Percentiles rank a stretch among this genome's conserved stretches.
phyloP scores from a whole-genome alignment of 2,888 invertebrate genomes.

The Bruchidius siliquastri region DNA sequence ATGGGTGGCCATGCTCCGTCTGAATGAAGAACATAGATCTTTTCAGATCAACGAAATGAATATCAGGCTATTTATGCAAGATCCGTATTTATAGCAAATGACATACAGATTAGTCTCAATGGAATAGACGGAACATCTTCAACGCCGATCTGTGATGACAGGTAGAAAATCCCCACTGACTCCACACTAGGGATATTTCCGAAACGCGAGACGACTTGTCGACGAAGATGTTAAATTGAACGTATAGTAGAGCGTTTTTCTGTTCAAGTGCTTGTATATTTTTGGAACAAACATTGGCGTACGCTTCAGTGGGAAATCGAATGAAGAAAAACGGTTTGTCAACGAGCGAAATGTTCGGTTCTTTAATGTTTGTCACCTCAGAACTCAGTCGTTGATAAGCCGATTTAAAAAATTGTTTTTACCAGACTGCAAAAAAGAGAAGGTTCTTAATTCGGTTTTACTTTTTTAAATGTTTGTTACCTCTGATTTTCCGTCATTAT shows the following conservation, averaged over 20 bases:
- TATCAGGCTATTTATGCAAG: too few species aligned
- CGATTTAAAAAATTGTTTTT: too few species aligned
- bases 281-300: background rate
- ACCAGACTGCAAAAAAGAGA: too few species aligned
- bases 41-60: background rate
- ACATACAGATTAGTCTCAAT: background rate
- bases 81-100: background rate
- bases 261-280: background rate
- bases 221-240: background rate
- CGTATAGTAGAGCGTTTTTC: background rate
- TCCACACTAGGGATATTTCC: slow-evolving; percentile 17
- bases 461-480: too few species aligned
- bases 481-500: too few species aligned
- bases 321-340: too few species aligned
- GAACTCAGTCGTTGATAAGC: too few species aligned
- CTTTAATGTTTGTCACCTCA: too few species aligned
- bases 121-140: background rate
- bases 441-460: too few species aligned
- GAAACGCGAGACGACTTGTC: slow-evolving; percentile 7
- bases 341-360: too few species aligned
- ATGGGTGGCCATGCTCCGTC: too few species aligned
- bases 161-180: slow-evolving; percentile 28
- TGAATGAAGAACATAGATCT: background rate
- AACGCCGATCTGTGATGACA: slow-evolving; percentile 18
- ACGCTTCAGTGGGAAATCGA: too few species aligned